Evolutionary conservation across 2,113 vertebrate genomes (phyloP).

Genomic region (Atlantisia rogersi): DNA sequence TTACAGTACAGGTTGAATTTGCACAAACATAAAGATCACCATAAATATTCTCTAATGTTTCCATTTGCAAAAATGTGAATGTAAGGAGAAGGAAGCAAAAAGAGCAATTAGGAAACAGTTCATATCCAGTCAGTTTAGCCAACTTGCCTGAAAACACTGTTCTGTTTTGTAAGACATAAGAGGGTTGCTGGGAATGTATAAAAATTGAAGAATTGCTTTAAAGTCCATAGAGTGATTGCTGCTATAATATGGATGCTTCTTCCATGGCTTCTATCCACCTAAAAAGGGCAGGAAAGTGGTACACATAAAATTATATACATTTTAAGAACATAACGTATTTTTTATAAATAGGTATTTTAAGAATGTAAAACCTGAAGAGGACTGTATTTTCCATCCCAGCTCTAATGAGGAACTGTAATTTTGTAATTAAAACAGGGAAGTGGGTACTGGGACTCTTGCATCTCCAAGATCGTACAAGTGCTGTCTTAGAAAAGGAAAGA

Average conservation of each 20-base stretch:
- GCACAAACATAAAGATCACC: neutral
- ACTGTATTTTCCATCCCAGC: neutral
- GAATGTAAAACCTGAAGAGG: neutral
- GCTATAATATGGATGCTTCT: constrained; percentile 95
- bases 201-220: constrained; percentile 44
- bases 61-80: neutral
- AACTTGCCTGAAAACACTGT: neutral
- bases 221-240: constrained; percentile 56
- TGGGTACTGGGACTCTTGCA: neutral
- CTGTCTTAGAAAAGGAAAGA: neutral
- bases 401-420: neutral
- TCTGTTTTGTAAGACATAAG: constrained; percentile 18
- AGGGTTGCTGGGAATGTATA: constrained; percentile 5
- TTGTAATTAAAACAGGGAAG: neutral
- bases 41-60: constrained; percentile 68
- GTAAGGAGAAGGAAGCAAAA: neutral
- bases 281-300: constrained; percentile 2
- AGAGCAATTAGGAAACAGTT: constrained; percentile 15
- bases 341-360: neutral
- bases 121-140: constrained; percentile 12
- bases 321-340: neutral
- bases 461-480: neutral
- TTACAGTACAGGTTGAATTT: constrained; percentile 27
- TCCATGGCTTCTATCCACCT: constrained; percentile 97
- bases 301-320: neutral